Percentiles rank a stretch among this genome's conserved stretches.
These are phyloP conservation scores for Taenaris catops DNA, from an alignment of 2,888 invertebrate genomes.

Conservation along the genomic window DNA sequence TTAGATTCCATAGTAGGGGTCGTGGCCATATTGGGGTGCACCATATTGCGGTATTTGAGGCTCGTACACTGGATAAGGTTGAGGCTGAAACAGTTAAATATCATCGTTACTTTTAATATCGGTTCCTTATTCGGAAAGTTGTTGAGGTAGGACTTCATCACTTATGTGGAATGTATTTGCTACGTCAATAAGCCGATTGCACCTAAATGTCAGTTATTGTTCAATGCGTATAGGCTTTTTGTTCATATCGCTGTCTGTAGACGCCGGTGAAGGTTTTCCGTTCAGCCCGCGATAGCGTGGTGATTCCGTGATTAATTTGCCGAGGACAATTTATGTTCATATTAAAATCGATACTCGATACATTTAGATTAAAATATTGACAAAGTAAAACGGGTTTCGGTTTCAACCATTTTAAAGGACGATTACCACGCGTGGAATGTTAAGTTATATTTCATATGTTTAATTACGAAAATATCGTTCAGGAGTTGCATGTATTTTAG, in stretches of 20 bases:
- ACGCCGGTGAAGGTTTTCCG: constrained; percentile 20
- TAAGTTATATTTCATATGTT: too few species aligned
- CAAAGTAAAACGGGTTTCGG: constrained; percentile 3
- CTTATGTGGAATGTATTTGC: constrained; percentile 13
- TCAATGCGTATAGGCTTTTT: constrained; percentile 20
- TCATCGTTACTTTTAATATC: constrained; percentile 21
- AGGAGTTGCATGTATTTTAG: too few species aligned
- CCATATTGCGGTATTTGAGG: constrained; percentile 25
- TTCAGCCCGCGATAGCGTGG: constrained; percentile 17
- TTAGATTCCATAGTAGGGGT: constrained; percentile 51
- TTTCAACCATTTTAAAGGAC: constrained; percentile 2
- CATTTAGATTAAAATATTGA: background rate
- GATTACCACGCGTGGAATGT: background rate
- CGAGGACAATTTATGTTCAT: constrained; percentile 6
- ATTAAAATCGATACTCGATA: constrained; percentile 1
- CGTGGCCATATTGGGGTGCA: constrained; percentile 39
- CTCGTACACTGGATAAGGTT: constrained; percentile 30
- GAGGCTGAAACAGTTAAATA: constrained; percentile 27
- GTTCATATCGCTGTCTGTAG: constrained; percentile 10
- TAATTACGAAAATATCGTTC: too few species aligned
- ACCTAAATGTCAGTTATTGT: constrained; percentile 20
- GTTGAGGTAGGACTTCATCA: constrained; percentile 14
- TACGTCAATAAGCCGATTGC: constrained; percentile 14
- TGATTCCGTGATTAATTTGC: constrained; percentile 18
- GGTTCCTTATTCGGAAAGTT: constrained; percentile 19